Conservation (phyloP, 1,140 invertebrate genomes). For the Gryon sp. region DNA sequence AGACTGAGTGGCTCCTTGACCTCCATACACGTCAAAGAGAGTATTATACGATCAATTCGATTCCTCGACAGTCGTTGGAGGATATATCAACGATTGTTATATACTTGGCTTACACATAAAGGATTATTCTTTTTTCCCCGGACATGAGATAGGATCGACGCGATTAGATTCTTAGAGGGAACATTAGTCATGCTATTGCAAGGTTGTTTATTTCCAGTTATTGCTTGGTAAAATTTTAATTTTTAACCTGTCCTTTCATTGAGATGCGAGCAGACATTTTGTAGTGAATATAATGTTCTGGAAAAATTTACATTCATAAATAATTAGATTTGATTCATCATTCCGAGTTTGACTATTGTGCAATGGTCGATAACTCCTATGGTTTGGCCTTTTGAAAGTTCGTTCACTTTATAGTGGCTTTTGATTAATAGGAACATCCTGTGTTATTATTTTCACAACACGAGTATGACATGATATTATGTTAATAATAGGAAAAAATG, state of each 20-base stretch:
- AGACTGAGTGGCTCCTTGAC: conserved; percentile 31
- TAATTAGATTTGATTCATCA: conserved; percentile 19
- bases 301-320: conserved; percentile 16
- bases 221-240: neutral
- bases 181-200: conserved; percentile 34
- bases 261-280: too few relatives aligned
- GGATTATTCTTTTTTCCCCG: conserved; percentile 15
- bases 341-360: conserved; percentile 22
- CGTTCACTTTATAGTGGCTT: too few relatives aligned
- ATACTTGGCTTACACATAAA: conserved; percentile 13
- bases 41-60: conserved; percentile 23
- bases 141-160: conserved; percentile 8
- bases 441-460: too few relatives aligned
- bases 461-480: too few relatives aligned
- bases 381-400: neutral
- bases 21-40: conserved; percentile 28
- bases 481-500: too few relatives aligned
- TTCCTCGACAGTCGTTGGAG: conserved; percentile 15
- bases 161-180: conserved; percentile 24
- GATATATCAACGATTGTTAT: conserved; percentile 15
- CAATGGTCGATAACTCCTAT: too few relatives aligned
- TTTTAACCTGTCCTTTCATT: too few relatives aligned
- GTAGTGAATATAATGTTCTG: conserved; percentile 14
- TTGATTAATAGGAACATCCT: neutral
- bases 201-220: conserved; percentile 4